Evolutionary conservation across 1,140 invertebrate genomes (phyloP).

Genomic region (Zophobas morio): DNA sequence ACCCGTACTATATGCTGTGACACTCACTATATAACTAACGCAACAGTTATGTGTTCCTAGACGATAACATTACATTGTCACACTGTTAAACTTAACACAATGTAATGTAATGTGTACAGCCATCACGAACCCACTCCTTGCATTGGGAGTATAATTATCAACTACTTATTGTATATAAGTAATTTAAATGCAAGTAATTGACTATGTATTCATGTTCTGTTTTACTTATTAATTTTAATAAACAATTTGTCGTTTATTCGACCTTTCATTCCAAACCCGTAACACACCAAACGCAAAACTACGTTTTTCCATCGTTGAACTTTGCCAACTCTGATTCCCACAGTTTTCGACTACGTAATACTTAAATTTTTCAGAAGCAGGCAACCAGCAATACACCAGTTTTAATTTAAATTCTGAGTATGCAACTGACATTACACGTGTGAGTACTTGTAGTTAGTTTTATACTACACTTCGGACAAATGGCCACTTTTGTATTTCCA

Average conservation of each 20-base stretch:
- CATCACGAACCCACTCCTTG: slow-evolving; percentile 58
- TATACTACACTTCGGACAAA: no score
- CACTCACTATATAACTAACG: slow-evolving; percentile 50
- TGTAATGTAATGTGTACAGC: slow-evolving; percentile 57
- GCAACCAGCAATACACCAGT: no score
- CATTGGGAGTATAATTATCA: slow-evolving; percentile 64
- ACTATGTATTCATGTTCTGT: slow-evolving; percentile 68
- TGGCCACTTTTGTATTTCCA: no score
- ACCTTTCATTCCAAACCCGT: background rate
- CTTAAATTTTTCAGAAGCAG: no score
- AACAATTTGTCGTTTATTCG: slow-evolving; percentile 66
- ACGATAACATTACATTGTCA: slow-evolving; percentile 64
- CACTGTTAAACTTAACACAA: slow-evolving; percentile 55
- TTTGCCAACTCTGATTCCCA: background rate
- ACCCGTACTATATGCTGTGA: slow-evolving; percentile 50
- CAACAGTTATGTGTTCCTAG: slow-evolving; percentile 53
- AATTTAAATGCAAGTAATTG: slow-evolving; percentile 64
- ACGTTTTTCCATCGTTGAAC: no score
- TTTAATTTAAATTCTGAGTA: no score
- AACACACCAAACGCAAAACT: no score
- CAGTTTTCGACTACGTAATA: no score
- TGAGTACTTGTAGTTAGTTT: no score
- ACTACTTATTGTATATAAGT: slow-evolving; percentile 63
- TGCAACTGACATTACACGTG: no score
- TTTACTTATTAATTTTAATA: slow-evolving; percentile 69